Base-by-base conservation (phyloP, 2,888 invertebrate genomes). In the Sussaba pulchella region DNA sequence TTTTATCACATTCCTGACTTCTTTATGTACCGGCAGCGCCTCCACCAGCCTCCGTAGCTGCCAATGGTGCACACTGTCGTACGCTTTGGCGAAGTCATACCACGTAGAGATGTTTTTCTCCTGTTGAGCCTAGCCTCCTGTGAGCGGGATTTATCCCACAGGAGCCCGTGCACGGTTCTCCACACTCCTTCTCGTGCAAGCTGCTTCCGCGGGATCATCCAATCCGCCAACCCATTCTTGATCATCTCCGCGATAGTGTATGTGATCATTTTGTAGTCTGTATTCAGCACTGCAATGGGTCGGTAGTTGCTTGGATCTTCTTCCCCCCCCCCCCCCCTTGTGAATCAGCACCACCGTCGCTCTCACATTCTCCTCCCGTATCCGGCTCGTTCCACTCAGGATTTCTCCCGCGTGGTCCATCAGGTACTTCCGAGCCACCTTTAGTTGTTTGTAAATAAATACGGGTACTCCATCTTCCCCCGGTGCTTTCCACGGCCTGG, bases 181-280 rank as follows among this genome's bases (percentile, higher is more conserved):
- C 87, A 87, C 4, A 85, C 69, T n/a, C 77, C 64, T 43, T 72
- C 63, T 21, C 83, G 76, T 0, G 85, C 79, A 8, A 86, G 41
- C 9, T 81, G 81, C 9, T 81, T 61, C 12, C 14, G n/a, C 8
- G 81, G 67, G 1, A 81, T 72, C 0, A 52, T 67, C 81, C 72
- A 69, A 1, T 82, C 77, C 3, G 71, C 47, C 0, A 86, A 84
- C 8, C 76, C 59, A 21, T 63, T 36, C n/a, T 72, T 73, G 0
- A 85, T 50, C 0, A 61, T 1, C 1, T 1, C 3, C 6, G 71
- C 74, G 6, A 85, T 81, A 1, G 82, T 78, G 3, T 82, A 70
- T 0, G 87, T 86, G 0, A 85, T 6, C 1, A 85, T 79, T 43
- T 87, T 87, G 57, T 85, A 85, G 59, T 87, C 87, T 0, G 82